phyloP scores from a whole-genome alignment of 2,888 invertebrate species.

The Andrena chrysosceles region DNA sequence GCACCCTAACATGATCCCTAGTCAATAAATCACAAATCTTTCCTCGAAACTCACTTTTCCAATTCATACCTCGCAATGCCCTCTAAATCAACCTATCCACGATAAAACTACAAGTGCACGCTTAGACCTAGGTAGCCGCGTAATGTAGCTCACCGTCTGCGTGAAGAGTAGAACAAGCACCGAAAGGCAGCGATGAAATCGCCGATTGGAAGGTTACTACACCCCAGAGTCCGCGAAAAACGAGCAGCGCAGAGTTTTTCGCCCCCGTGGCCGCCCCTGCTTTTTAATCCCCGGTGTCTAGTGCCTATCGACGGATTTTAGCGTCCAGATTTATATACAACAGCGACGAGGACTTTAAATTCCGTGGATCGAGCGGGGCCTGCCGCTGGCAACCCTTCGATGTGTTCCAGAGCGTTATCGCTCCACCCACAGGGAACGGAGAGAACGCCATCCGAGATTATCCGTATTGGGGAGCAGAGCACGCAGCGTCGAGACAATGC shows the following conservation, averaged over 20 bases:
- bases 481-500: slow-evolving; percentile 70
- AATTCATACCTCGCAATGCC: too few relatives aligned
- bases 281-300: slow-evolving; percentile 61
- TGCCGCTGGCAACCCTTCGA: slow-evolving; percentile 59
- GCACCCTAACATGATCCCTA: too few relatives aligned
- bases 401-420: slow-evolving; percentile 65
- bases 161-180: neutral
- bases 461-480: slow-evolving; percentile 62
- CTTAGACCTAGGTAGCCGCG: too few relatives aligned
- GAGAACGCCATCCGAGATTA: slow-evolving; percentile 63
- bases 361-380: slow-evolving; percentile 55
- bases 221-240: neutral
- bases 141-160: neutral
- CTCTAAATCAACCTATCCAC: too few relatives aligned
- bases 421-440: slow-evolving; percentile 59
- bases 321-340: slow-evolving; percentile 29
- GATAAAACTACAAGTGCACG: too few relatives aligned
- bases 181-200: neutral
- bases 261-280: neutral
- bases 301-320: slow-evolving; percentile 56
- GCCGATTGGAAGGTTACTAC: neutral
- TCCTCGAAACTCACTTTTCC: too few relatives aligned
- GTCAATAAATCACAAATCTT: too few relatives aligned
- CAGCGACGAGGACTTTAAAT: slow-evolving; percentile 58
- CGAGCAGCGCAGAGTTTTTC: neutral